Evolutionary conservation across 2,797 vertebrate genomes (phyloP).

Genomic region (Salarias fasciatus): DNA sequence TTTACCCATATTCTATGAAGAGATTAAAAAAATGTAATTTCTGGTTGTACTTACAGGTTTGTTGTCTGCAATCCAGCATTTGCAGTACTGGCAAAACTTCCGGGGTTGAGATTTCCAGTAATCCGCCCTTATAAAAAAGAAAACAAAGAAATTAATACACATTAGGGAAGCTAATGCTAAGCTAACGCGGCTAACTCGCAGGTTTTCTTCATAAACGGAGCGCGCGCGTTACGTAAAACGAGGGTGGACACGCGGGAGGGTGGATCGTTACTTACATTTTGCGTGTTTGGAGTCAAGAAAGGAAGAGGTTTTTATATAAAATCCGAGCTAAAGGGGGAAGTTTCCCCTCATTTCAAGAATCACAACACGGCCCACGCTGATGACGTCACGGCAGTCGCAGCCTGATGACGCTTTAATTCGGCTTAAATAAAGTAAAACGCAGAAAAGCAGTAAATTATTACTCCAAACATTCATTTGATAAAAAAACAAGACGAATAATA

Average conservation of each 20-base stretch:
- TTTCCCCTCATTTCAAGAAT: conserved; percentile 46
- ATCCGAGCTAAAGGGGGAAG: neutral
- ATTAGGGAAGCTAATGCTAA: conserved; percentile 16
- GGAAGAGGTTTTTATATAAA: neutral
- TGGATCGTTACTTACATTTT: conserved; percentile 64
- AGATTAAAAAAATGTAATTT: neutral
- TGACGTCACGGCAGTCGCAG: conserved; percentile 42
- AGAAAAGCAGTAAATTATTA: neutral
- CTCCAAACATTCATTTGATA: too few relatives aligned
- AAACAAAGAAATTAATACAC: neutral
- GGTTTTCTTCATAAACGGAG: neutral
- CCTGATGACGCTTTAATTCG: neutral
- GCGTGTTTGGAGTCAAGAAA: neutral
- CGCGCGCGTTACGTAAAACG: fast-evolving
- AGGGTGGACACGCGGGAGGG: too few relatives aligned
- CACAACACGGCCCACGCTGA: conserved; percentile 62
- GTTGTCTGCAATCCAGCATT: conserved; percentile 99
- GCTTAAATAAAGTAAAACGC: neutral
- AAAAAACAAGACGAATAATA: too few relatives aligned
- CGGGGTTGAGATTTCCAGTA: conserved; percentile 99
- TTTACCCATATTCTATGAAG: too few relatives aligned
- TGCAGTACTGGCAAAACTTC: conserved; percentile 99
- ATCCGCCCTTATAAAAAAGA: conserved; percentile 87
- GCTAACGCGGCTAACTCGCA: conserved; percentile 33
- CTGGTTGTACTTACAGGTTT: conserved; percentile 87